phyloP scores from a whole-genome alignment of 2,797 vertebrate genomes.

The Synaphobranchus kaupii region DNA sequence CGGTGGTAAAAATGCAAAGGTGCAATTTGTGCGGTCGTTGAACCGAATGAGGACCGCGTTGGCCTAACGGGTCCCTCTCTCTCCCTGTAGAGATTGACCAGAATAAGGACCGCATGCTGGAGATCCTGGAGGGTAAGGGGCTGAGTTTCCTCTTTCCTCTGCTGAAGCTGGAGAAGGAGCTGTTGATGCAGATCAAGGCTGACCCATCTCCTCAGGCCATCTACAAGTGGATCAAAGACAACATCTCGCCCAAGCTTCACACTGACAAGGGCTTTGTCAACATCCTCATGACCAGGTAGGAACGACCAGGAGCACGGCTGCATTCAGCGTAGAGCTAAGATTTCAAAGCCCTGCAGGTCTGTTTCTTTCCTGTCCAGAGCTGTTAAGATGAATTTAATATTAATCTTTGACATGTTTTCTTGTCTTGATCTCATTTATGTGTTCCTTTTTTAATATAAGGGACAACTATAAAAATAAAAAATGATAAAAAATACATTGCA shows the following conservation, averaged over 20 bases:
- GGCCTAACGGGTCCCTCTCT: not conserved
- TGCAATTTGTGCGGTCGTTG: slow-evolving; percentile 79
- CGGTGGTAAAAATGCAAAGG: not conserved
- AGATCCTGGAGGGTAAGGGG: slow-evolving; percentile 96
- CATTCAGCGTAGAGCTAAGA: not conserved
- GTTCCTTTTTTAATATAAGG: too few species aligned
- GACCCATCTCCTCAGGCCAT: slow-evolving; percentile 97
- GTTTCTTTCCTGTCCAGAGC: not conserved
- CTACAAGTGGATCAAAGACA: slow-evolving; percentile 99
- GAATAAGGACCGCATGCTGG: slow-evolving; percentile 98
- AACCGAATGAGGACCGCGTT: slow-evolving; percentile 96
- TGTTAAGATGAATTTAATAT: not conserved
- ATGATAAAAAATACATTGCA: too few species aligned
- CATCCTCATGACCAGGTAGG: slow-evolving; percentile 98
- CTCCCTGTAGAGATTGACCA: slow-evolving; percentile 89
- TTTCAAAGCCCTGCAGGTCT: not conserved
- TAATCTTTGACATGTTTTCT: too few species aligned
- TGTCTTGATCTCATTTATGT: too few species aligned
- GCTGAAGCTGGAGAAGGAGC: slow-evolving; percentile 97
- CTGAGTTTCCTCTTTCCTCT: slow-evolving; percentile 97
- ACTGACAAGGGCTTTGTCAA: slow-evolving; percentile 98
- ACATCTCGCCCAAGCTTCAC: slow-evolving; percentile 97
- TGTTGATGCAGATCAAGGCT: slow-evolving; percentile 92
- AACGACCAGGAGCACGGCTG: not conserved
- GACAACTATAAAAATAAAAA: too few species aligned